Base-by-base conservation (phyloP, 2,797 vertebrate genomes). In the Helicolenus hilgendorfi region DNA sequence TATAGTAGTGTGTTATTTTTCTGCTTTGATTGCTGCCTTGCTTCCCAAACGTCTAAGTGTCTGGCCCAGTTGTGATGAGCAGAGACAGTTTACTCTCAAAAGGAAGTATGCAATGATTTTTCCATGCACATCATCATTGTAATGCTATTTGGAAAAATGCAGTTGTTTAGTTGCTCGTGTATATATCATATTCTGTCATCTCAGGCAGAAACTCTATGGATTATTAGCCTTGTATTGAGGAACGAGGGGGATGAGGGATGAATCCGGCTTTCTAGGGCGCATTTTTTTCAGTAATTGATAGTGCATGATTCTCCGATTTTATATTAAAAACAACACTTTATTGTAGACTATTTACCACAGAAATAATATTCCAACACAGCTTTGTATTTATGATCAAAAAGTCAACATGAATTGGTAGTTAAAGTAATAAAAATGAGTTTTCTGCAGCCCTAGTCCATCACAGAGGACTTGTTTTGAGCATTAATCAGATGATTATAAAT, bases 181-280 rank as follows among this genome's bases (percentile, higher is more conserved):
- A 53, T 20, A 20, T 70, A 81, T 92, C 70, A 70, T 26, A 27
- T 81, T 87, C 70, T 70, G 41, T 77, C 80, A 70, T 53, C 6
- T 3, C 31, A 24, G n/a, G 1, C 1, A 29, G 38, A 59, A 64
- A 73, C 4, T 58, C 1, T 10, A 20, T 36, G 11, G 27, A 36
- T 38, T 41, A 33, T 77, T 35, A 24, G 4, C 11, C 11, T 13
- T 14, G 7, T 22, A 15, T 15, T 14, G 14, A 63, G 27, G 29
- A 69, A 33, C 15, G 11, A 2, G 58, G 14, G 2, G 5, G n/a
- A 41, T 2, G 58, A 18, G 2, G 5, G n/a, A 41, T 56, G 14
- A 70, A 20, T 36, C 13, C 10, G 0, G 24, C 14, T 78, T 70
- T 55, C 5, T 18, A 49, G 18, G 8, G 15, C 38, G 7, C 2